Evolutionary conservation across 2,888 invertebrate species (phyloP), one percentile per base, ranked within the genome.

Genomic region (Xanthia togata): DNA sequence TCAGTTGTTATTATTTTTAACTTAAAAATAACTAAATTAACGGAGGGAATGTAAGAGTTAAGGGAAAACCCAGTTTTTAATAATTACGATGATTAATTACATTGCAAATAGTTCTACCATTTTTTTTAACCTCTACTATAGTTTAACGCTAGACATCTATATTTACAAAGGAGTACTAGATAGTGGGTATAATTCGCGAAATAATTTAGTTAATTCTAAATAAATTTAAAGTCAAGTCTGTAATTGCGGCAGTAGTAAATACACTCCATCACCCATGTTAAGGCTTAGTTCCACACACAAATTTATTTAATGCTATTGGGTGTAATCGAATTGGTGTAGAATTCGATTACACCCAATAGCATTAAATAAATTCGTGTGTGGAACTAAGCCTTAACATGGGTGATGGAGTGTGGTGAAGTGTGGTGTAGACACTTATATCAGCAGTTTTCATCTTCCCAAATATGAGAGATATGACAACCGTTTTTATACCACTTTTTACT

Each of bases 121-220:
- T 80, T 86, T 84, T 85, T 75, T 76, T 79, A 88, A 88, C 86
- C 70, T 65, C 88, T 88, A 86, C 81, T 81, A 83, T 85, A 76
- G 83, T 90, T 89, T 83, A 87, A 92, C 89, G 90, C 87, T 89
- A 91, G 91, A 92, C 89, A 89, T 86, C 90, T 92, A 93, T 95
- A 96, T 96, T 94, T 96, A 96, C 96, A 96, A 90, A 73, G 69
- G 90, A 90, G 90, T 83, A 89, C 83, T 89, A 91, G 87, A 91
- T 91, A 91, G 88, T 92, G 91, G 91, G 92, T 93, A 94, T 93
- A 95, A 95, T 95, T 96, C 94, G 94, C 93, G 94, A 95, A 95
- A 95, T 95, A 96, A 96, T 94, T 96, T 95, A 95, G 92, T 91
- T 88, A 84, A 81, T 79, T 79, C 80, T 88, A 87, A 83, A 82